These are phyloP conservation scores for Dinomys branickii DNA, from an alignment of 2,113 vertebrate genomes.

Conservation along the genomic window DNA sequence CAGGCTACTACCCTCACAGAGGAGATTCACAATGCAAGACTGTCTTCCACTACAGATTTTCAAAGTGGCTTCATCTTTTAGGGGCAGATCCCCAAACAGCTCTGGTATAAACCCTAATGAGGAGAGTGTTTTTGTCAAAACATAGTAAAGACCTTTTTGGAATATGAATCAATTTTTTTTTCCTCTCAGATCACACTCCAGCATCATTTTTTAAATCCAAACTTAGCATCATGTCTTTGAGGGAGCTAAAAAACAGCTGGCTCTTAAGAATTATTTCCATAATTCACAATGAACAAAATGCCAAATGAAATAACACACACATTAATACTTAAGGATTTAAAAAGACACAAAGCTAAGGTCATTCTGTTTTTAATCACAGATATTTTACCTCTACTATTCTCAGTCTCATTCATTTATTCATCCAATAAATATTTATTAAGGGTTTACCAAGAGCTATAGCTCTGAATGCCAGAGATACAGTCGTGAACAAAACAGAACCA, in stretches of 20 bases:
- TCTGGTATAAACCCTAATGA: constrained; percentile 5
- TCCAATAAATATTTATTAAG: constrained; percentile 68
- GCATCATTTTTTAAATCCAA: constrained; percentile 68
- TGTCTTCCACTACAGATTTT: constrained; percentile 19
- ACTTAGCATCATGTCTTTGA: constrained; percentile 72
- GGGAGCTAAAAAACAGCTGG: constrained; percentile 74
- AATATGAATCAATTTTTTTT: constrained; percentile 14
- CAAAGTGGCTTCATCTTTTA: constrained; percentile 35
- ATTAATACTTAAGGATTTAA: constrained; percentile 66
- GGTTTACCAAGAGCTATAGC: constrained; percentile 11
- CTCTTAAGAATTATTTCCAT: constrained; percentile 78
- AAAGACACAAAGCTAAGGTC: constrained; percentile 70
- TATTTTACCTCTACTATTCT: constrained; percentile 58
- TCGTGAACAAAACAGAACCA: constrained; percentile 40
- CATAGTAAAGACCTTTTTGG: constrained; percentile 40
- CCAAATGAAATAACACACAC: constrained; percentile 64
- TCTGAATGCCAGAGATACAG: background rate
- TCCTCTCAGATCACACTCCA: constrained; percentile 64
- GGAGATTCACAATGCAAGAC: constrained; percentile 2
- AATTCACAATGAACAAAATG: constrained; percentile 77
- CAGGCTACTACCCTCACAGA: constrained; percentile 32
- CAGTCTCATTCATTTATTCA: constrained; percentile 59
- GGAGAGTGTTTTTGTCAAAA: constrained; percentile 38
- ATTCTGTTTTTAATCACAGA: constrained; percentile 68
- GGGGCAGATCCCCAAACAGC: constrained; percentile 31